Percentiles rank a stretch among this genome's conserved stretches.
Evolutionary conservation across 2,113 vertebrate genomes (phyloP).

Genomic region (Orthonyx spaldingii): DNA sequence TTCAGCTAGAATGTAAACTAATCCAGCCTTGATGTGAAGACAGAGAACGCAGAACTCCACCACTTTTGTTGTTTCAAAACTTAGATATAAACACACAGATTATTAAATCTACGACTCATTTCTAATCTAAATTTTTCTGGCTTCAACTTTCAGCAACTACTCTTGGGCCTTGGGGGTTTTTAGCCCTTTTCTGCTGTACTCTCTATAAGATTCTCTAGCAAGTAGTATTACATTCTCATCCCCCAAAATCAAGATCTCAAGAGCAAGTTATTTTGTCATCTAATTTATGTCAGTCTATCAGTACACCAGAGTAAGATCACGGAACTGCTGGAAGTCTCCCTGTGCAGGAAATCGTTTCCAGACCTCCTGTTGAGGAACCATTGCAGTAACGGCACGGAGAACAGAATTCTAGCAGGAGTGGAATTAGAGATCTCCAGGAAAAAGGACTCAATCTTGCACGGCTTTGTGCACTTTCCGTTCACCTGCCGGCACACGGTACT

Average conservation of each 20-base stretch:
- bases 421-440: background rate
- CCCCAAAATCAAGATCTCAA: background rate
- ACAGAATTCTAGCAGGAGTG: background rate
- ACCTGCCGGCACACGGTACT: background rate
- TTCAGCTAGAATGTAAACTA: background rate
- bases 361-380: background rate
- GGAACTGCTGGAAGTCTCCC: background rate
- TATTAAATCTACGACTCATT: background rate
- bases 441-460: fast-evolving
- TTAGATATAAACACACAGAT: background rate
- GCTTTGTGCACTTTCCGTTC: background rate
- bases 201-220: background rate
- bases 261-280: background rate
- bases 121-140: background rate
- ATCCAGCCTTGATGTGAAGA: background rate
- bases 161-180: background rate
- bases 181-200: background rate
- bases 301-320: background rate
- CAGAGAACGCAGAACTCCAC: background rate
- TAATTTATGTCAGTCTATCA: background rate
- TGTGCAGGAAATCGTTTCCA: background rate
- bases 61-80: background rate
- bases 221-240: background rate
- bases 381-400: background rate
- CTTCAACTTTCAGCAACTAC: background rate